Evolutionary conservation across 2,888 invertebrate genomes (phyloP), one percentile per base, ranked within the genome.

Genomic region (Phoenoteleia sp.): DNA sequence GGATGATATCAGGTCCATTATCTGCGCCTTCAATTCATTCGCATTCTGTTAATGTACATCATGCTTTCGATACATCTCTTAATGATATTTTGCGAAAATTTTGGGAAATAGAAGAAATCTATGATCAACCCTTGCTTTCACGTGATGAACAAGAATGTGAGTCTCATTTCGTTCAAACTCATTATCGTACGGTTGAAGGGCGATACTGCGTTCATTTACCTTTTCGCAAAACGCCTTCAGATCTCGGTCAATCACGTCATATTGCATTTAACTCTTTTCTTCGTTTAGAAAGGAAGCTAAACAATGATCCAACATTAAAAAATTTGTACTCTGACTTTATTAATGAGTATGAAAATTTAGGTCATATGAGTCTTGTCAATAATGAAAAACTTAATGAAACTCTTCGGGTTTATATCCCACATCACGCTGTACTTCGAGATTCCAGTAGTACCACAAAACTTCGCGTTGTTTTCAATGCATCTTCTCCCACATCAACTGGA

Each of bases 1-100:
- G 66, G 81, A 23, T 81, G 6, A 25, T 81, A 2, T 64, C 81
- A 0, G 58, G 66, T n/a, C 54, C 74, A 36, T 11, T 62, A 13
- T 11, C 21, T 3, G 15, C 15, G 15, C 4, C 29, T 23, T n/a
- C 27, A 3, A 5, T 21, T 0, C 25, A 39, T n/a, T 7, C 2
- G 11, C n/a, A 47, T 47, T 39, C 36, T 3, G 21, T 75, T 19
- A 36, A 42, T 13, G 19, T 74, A 6, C 74, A 74, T 49, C 39
- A 74, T 49, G 39, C 39, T 3, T 60, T 54, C 15, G 42, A 54
- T 17, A 21, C 11, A 0, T 64, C 64, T 2, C 11, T 75, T 6
- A 66, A 64, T 42, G 33, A 75, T n/a, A 4, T 17, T 9, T 17
- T 75, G 13, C 3, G 19, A 36, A 39, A 66, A 13, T 75, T 75